Conservation (phyloP, 1,140 invertebrate genomes). For the Brachionus asplanchnoidis region DNA sequence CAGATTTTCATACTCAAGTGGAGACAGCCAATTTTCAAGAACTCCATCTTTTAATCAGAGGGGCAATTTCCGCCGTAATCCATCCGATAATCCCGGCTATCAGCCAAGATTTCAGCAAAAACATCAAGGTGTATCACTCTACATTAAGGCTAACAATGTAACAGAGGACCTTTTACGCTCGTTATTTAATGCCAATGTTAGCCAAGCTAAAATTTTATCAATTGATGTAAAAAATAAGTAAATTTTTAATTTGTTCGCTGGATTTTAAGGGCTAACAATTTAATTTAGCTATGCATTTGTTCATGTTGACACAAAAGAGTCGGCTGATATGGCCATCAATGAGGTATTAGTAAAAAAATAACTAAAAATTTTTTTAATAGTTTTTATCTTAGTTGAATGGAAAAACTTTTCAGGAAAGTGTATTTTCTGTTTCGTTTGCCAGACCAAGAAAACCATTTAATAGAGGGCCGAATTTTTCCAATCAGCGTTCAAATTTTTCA, state of each 20-base stretch:
- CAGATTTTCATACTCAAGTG: not conserved
- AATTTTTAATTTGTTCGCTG: not conserved
- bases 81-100: not conserved
- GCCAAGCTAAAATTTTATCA: constrained; percentile 14
- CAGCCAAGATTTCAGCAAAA: not conserved
- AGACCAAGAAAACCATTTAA: constrained; percentile 7
- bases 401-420: constrained; percentile 39
- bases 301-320: constrained; percentile 29
- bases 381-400: constrained; percentile 9
- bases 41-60: constrained; percentile 17
- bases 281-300: constrained; percentile 29
- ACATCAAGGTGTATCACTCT: constrained; percentile 19
- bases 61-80: not conserved
- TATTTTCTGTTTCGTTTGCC: constrained; percentile 26
- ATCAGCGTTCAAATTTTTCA: not conserved
- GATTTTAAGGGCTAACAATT: not conserved
- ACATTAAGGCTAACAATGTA: constrained; percentile 40
- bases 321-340: constrained; percentile 25
- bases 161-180: constrained; percentile 12
- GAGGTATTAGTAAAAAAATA: not conserved
- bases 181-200: not conserved
- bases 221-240: constrained; percentile 40
- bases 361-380: not conserved
- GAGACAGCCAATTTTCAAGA: not conserved
- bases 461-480: not conserved